These are phyloP conservation scores for Nibea albiflora DNA, from an alignment of 2,113 vertebrate species.

Conservation along the genomic window DNA sequence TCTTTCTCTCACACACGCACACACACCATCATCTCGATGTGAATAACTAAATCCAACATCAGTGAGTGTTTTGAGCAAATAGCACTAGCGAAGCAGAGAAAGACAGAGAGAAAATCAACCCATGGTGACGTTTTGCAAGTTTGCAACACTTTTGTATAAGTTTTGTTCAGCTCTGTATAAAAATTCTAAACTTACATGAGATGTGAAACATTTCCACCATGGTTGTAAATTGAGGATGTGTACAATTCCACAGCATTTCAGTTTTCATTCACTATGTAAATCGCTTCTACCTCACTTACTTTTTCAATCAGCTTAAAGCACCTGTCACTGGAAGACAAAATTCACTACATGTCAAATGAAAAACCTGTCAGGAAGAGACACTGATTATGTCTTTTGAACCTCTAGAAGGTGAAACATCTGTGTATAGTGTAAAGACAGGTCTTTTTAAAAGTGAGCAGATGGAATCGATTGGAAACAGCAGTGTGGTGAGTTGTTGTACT, in stretches of 20 bases:
- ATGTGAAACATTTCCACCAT: background rate
- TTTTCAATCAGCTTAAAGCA: background rate
- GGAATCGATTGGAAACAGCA: background rate
- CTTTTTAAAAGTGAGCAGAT: background rate
- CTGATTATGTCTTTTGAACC: background rate
- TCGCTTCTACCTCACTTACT: background rate
- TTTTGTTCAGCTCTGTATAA: too few relatives aligned
- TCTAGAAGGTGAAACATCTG: background rate
- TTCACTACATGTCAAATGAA: background rate
- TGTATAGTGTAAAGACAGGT: background rate
- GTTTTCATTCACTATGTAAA: background rate
- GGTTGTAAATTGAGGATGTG: background rate
- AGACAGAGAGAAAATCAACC: background rate
- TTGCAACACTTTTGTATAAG: background rate
- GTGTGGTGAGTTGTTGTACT: too few relatives aligned
- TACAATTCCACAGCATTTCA: background rate
- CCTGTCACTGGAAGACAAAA: too few relatives aligned
- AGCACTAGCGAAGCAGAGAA: constrained; percentile 1
- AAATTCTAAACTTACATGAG: background rate
- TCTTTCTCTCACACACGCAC: background rate
- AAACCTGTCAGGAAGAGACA: background rate
- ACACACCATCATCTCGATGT: constrained; percentile 17
- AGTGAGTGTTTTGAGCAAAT: constrained; percentile 2
- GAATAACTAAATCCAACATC: constrained; percentile 2
- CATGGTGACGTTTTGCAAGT: background rate